These are phyloP conservation scores for Ips nitidus DNA, from an alignment of 1,140 invertebrate species.

Conservation along the genomic window DNA sequence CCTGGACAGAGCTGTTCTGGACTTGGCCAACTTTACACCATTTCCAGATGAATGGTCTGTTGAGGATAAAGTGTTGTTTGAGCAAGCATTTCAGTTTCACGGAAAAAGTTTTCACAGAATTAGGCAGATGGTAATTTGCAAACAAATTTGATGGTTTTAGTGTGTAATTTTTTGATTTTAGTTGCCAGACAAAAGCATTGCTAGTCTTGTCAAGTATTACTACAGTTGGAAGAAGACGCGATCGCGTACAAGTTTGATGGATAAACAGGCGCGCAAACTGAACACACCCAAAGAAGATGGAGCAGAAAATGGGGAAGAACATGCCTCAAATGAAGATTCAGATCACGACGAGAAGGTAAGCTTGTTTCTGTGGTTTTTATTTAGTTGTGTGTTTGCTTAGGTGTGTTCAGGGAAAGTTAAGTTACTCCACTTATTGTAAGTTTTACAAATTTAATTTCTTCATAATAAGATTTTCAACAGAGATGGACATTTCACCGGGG, in stretches of 20 bases:
- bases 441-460: background rate
- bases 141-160: background rate
- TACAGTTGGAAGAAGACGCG: slow-evolving; percentile 98
- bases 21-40: slow-evolving; percentile 95
- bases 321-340: slow-evolving; percentile 82
- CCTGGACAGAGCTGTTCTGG: slow-evolving; percentile 85
- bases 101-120: slow-evolving; percentile 98
- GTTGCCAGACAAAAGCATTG: slow-evolving; percentile 96
- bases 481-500: slow-evolving; percentile 78
- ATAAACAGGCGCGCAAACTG: slow-evolving; percentile 78
- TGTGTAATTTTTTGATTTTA: slow-evolving; percentile 51
- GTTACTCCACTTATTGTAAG: background rate
- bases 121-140: slow-evolving; percentile 84
- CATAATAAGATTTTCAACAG: slow-evolving; percentile 52
- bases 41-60: slow-evolving; percentile 98
- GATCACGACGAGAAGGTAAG: slow-evolving; percentile 89
- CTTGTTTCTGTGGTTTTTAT: slow-evolving; percentile 24
- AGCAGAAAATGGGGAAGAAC: slow-evolving; percentile 70
- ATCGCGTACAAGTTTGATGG: slow-evolving; percentile 90
- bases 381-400: slow-evolving; percentile 6
- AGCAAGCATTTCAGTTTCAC: slow-evolving; percentile 97
- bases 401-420: background rate
- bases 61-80: slow-evolving; percentile 97
- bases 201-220: slow-evolving; percentile 95
- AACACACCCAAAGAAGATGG: slow-evolving; percentile 59